phyloP scores from a whole-genome alignment of 2,888 invertebrate species.

The Epinotia brunnichana region DNA sequence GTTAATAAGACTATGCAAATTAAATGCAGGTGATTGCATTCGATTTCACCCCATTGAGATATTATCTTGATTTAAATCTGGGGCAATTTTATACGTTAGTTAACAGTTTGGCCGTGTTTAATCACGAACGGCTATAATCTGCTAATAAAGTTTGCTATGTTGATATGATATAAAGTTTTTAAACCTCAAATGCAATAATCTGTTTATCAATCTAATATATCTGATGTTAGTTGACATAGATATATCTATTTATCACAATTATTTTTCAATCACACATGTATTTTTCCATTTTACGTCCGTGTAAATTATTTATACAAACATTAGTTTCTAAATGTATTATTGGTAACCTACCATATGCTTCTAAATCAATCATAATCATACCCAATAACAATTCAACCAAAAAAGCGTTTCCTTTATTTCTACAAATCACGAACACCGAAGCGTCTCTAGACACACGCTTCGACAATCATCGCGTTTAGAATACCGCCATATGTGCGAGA shows the following conservation, averaged over 20 bases:
- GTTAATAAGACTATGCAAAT: constrained; percentile 64
- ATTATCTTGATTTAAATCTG: constrained; percentile 34
- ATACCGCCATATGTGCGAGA: constrained; percentile 80
- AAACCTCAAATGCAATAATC: too few relatives aligned
- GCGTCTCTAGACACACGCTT: constrained; percentile 71
- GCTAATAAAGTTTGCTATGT: background rate
- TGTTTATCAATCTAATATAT: background rate
- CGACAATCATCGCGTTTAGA: constrained; percentile 66
- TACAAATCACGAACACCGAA: constrained; percentile 70
- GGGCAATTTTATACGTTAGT: constrained; percentile 12
- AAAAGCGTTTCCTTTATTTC: constrained; percentile 59
- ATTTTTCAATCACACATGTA: background rate
- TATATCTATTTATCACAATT: background rate
- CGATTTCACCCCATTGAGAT: constrained; percentile 53
- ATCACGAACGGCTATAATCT: background rate
- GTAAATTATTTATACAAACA: constrained; percentile 1
- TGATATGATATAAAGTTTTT: too few relatives aligned
- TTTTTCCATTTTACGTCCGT: background rate
- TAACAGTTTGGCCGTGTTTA: background rate
- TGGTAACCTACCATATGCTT: constrained; percentile 31
- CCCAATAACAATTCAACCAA: constrained; percentile 46
- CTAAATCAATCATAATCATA: constrained; percentile 34
- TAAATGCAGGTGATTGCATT: constrained; percentile 61
- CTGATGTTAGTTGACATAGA: background rate
- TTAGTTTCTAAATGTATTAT: constrained; percentile 18